Evolutionary conservation across 1,140 invertebrate species (phyloP), one percentile per base, ranked within the genome.

Genomic region (Brachionus rubens): DNA sequence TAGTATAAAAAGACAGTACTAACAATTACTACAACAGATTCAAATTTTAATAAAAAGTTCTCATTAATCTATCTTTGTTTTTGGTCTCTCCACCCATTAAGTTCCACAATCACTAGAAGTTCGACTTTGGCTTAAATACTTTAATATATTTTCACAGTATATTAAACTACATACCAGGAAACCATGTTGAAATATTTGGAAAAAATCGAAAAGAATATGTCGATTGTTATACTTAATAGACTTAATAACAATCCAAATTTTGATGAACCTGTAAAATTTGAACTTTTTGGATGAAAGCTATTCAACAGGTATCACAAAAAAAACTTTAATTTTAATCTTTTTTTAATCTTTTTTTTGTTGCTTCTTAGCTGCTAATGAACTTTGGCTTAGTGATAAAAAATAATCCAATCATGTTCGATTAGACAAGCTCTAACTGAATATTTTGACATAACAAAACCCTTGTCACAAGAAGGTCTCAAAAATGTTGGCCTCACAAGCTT

Each of bases 171-270:
- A 36, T 89, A 67, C 93, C 93, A 0, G 94, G 94, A 0, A 94
- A 98, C 86, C 94, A 98, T 82, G 88, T 96, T 3, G 94, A 92
- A 26, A 91, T 98, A 36, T 91, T 92, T 80, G 90, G 94, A 0
- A 89, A 89, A 76, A 97, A 98, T 83, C 85, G 89, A 46, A 81
- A 83, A 14, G 88, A 91, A 77, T 81, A 94, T 16, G 93, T 97
- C 0, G 89, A 94, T 40, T 89, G n/a, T 88, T 19, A 88, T 95
- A 70, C 81, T 96, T 4, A 84, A 87, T 16, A 87, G 90, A 56
- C 82, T 95, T 41, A 88, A 89, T 77, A 83, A 83, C 21, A 81
- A 81, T 16, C 89, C 90, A 33, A 88, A 91, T 80, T 87, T 88
- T 1, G 91, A 95, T 79, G 84, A 88, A 79, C 84, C 91, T 0